These are phyloP conservation scores for Zhuqinia jingwanae DNA, from an alignment of 2,888 invertebrate genomes.

Conservation along the genomic window DNA sequence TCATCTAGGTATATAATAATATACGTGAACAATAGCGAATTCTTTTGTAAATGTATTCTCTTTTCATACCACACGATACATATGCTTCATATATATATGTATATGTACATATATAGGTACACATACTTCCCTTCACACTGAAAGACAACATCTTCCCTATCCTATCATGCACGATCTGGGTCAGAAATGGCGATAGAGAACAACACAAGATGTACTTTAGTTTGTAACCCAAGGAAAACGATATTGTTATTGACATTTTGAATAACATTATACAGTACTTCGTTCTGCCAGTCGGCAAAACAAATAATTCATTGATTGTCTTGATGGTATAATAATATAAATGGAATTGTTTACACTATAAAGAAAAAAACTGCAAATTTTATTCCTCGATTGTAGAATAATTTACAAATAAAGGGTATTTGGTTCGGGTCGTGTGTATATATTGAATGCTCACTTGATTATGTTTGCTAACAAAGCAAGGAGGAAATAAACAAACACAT, in stretches of 20 bases:
- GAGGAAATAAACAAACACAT: no score
- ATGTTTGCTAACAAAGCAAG: no score
- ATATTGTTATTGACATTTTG: conserved; percentile 14
- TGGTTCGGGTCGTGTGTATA: no score
- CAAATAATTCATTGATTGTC: background rate
- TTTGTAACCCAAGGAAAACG: conserved; percentile 4
- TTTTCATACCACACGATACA: no score
- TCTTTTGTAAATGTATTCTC: background rate
- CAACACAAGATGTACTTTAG: conserved; percentile 27
- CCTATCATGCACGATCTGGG: background rate
- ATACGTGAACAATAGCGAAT: background rate
- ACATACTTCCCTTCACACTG: no score
- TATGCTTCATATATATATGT: no score
- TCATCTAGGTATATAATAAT: background rate
- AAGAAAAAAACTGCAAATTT: background rate
- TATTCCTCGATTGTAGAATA: background rate
- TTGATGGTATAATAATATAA: background rate
- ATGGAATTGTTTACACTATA: background rate
- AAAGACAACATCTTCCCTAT: background rate
- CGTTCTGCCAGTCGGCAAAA: no score
- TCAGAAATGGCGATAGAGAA: conserved; percentile 8
- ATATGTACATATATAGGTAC: no score
- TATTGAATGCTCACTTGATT: no score
- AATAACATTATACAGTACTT: background rate
- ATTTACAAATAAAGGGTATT: no score